Conservation (phyloP, 37 sponge, comb jelly and placozoan genomes). For the Theonella swinhoei region DNA sequence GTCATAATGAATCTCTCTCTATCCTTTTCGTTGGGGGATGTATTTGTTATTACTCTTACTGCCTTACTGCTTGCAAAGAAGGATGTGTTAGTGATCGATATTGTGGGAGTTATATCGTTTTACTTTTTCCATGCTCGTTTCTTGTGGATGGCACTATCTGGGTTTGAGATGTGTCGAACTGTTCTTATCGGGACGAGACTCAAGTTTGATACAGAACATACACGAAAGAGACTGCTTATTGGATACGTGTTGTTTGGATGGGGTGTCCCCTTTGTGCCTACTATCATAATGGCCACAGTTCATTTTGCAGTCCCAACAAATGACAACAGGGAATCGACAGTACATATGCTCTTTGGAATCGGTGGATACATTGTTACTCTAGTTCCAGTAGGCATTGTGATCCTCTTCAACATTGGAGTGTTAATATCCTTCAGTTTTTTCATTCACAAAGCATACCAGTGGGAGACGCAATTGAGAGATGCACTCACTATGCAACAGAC, state of each 20-base stretch:
- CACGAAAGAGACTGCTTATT: neutral
- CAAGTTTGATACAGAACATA: neutral
- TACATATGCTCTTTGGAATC: neutral
- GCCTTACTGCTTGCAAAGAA: neutral
- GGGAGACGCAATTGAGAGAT: neutral
- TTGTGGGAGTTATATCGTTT: slow-evolving; percentile 35
- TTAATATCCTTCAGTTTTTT: no score
- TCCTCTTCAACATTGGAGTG: slow-evolving; percentile 16
- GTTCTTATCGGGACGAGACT: slow-evolving; percentile 1
- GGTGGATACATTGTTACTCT: slow-evolving; percentile 23
- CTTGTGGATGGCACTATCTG: slow-evolving; percentile 55
- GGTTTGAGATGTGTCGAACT: slow-evolving; percentile 17
- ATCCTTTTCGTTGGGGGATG: slow-evolving; percentile 27
- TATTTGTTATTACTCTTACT: slow-evolving; percentile 3
- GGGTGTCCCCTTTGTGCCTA: slow-evolving; percentile 26
- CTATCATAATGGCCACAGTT: neutral
- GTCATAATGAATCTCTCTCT: slow-evolving; percentile 53
- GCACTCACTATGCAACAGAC: neutral
- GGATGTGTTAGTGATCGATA: neutral
- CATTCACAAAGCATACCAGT: neutral
- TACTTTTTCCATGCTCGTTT: slow-evolving; percentile 49
- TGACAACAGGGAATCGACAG: neutral
- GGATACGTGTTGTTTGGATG: slow-evolving; percentile 52
- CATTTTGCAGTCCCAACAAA: slow-evolving; percentile 41
- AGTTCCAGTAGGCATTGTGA: neutral